Evolutionary conservation across 2,888 invertebrate species (phyloP).

Genomic region (Tupiocoris notatus): DNA sequence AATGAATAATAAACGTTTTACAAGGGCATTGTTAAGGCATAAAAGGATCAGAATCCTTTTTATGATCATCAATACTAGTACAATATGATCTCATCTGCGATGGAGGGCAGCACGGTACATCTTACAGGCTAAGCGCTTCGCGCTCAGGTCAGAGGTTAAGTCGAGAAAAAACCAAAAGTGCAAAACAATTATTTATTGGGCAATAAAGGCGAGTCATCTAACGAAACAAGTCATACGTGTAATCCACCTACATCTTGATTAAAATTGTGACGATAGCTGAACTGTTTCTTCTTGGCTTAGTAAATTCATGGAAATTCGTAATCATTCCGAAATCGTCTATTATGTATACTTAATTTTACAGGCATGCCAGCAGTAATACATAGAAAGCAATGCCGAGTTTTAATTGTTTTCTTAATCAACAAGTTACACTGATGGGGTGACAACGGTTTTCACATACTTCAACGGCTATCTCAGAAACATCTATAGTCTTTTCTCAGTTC

Average conservation of each 20-base stretch:
- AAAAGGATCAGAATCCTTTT: too few relatives aligned
- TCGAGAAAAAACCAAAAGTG: not conserved
- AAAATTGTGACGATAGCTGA: slow-evolving; percentile 14
- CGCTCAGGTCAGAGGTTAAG: too few relatives aligned
- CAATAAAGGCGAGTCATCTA: slow-evolving; percentile 22
- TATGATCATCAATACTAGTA: too few relatives aligned
- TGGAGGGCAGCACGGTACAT: too few relatives aligned
- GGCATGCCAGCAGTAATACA: not conserved
- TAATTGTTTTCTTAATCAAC: not conserved
- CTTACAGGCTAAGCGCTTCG: too few relatives aligned
- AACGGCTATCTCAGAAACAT: not conserved
- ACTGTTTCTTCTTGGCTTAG: slow-evolving; percentile 2
- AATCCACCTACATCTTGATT: slow-evolving; percentile 3
- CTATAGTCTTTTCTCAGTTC: not conserved
- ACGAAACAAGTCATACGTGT: not conserved
- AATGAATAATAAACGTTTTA: too few relatives aligned
- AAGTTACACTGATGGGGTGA: not conserved
- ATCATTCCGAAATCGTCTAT: not conserved
- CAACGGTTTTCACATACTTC: not conserved
- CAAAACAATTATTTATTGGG: slow-evolving; percentile 33
- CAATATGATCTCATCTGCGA: too few relatives aligned
- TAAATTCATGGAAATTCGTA: not conserved
- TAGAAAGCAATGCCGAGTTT: not conserved
- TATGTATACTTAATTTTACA: not conserved
- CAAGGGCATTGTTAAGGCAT: too few relatives aligned